Evolutionary conservation across 30 jellyfish, hydroid and myxozoan genomes (phyloP).

Genomic region (Chrysaora quinquecirrha): DNA sequence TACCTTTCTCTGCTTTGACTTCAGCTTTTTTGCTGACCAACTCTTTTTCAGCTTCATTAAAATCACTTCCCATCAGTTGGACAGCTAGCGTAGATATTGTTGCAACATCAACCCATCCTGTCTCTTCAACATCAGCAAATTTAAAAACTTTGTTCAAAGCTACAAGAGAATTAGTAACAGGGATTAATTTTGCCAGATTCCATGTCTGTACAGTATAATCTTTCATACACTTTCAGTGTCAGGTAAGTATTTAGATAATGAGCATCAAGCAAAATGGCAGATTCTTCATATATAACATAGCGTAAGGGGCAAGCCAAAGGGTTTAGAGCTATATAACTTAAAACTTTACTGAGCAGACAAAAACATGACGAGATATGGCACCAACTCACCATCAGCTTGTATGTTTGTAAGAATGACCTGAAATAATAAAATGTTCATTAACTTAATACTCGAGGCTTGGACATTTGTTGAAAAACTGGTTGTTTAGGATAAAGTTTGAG

Average conservation of each 20-base stretch:
- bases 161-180: too few species aligned
- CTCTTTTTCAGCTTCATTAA: slow-evolving; percentile 94
- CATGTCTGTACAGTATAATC: not conserved
- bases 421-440: not conserved
- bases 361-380: too few species aligned
- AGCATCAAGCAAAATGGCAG: not conserved
- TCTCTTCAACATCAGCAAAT: slow-evolving; percentile 99
- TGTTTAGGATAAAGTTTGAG: too few species aligned
- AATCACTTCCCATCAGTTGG: slow-evolving; percentile 95
- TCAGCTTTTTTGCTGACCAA: slow-evolving; percentile 94
- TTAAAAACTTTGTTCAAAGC: slow-evolving; percentile 93
- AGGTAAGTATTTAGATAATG: not conserved
- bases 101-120: slow-evolving; percentile 98
- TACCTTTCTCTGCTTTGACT: slow-evolving; percentile 94
- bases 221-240: not conserved
- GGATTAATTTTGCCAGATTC: too few species aligned
- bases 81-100: slow-evolving; percentile 98
- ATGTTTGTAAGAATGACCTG: slow-evolving; percentile 58
- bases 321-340: not conserved
- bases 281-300: not conserved
- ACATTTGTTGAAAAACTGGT: too few species aligned
- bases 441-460: too few species aligned
- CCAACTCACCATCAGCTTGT: slow-evolving; percentile 79
- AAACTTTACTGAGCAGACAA: not conserved
- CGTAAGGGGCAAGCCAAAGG: not conserved